phyloP scores from a whole-genome alignment of 2,113 vertebrate species.

The Marmota monax region DNA sequence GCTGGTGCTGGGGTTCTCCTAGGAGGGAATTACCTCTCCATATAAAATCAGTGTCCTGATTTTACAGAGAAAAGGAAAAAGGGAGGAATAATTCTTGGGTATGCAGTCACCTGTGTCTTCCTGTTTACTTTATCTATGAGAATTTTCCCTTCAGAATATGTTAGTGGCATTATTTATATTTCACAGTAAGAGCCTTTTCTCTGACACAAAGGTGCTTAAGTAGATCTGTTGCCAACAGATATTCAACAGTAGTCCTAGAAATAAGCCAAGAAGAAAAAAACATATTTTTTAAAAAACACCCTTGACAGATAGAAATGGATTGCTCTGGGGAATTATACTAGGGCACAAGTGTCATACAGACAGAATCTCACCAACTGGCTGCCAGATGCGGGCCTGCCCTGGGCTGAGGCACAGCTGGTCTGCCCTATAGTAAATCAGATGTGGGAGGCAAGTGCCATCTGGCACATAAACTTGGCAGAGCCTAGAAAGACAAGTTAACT shows the following conservation, averaged over 20 bases:
- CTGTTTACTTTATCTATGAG: not conserved
- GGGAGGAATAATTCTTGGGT: not conserved
- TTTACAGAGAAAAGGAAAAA: not conserved
- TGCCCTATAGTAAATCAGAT: conserved; percentile 76
- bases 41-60: not conserved
- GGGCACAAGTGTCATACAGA: conserved; percentile 55
- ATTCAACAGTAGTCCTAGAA: conserved; percentile 56
- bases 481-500: conserved; percentile 68
- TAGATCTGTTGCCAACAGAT: conserved; percentile 28
- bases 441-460: conserved; percentile 76
- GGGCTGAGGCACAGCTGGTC: conserved; percentile 71
- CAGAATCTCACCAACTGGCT: conserved; percentile 71
- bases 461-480: conserved; percentile 72
- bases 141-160: conserved; percentile 42
- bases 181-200: conserved; percentile 44
- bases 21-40: not conserved
- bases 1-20: not conserved
- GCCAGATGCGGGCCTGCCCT: conserved; percentile 78
- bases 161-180: conserved; percentile 37
- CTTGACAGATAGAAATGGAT: conserved; percentile 65
- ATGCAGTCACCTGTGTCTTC: not conserved
- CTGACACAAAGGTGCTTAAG: conserved; percentile 51
- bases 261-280: conserved; percentile 67
- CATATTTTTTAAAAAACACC: not conserved
- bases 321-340: conserved; percentile 65